Percentiles rank a stretch among this genome's conserved stretches.
phyloP scores from a whole-genome alignment of 2,888 invertebrate species.

The Orthonevra nobilis region DNA sequence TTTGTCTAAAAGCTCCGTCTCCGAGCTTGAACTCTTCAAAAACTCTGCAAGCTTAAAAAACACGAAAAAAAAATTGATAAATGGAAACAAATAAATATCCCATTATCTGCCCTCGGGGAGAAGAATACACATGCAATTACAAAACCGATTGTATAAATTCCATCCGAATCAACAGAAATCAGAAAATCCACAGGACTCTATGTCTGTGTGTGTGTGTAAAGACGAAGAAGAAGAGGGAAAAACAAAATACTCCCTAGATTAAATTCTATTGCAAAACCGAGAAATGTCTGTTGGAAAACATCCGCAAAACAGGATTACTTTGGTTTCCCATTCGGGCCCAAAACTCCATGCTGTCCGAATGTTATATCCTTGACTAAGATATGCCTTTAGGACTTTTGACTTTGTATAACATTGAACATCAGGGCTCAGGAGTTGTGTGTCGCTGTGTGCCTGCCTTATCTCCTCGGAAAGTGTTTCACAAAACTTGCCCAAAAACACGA shows the following conservation, averaged over 20 bases:
- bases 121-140: conserved; percentile 41
- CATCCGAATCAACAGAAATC: conserved; percentile 40
- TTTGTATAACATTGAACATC: conserved; percentile 62
- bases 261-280: conserved; percentile 58
- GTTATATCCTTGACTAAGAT: conserved; percentile 43
- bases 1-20: too few species aligned
- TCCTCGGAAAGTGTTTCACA: conserved; percentile 40
- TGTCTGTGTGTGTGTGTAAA: conserved; percentile 13
- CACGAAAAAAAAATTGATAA: too few species aligned
- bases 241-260: conserved; percentile 44
- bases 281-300: conserved; percentile 56
- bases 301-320: conserved; percentile 64
- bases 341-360: conserved; percentile 22
- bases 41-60: too few species aligned
- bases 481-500: conserved; percentile 42
- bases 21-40: too few species aligned
- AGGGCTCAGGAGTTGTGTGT: too few species aligned
- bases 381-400: conserved; percentile 66
- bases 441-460: conserved; percentile 22
- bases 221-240: not conserved
- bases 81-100: conserved; percentile 55
- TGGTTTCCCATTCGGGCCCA: conserved; percentile 27
- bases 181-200: conserved; percentile 34
- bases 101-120: conserved; percentile 40
- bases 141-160: conserved; percentile 48